Base-by-base conservation (phyloP, 2,888 invertebrate species). In the Steinernema hermaphroditum region DNA sequence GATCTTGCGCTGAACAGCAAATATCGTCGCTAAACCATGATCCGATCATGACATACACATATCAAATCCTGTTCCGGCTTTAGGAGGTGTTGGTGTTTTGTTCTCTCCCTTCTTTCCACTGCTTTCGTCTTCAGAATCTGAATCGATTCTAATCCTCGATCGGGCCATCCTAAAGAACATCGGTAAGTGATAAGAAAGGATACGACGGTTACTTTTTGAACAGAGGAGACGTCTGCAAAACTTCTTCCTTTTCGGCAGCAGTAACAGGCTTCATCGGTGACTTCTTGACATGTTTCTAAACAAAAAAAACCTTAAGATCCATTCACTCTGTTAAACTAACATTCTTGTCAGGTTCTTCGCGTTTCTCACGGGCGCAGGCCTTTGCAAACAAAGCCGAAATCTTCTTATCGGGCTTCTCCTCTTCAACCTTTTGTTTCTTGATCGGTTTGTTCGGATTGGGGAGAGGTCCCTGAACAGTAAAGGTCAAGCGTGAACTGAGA, bases 291-390 rank as follows among this genome's bases (percentile, higher is more conserved):
- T 62, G 62, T n/a, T 62, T 62, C 62, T 62, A n/a, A 62, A 62
- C 29, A 32, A 62, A 29, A 6, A 2, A 9, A 6, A 54, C 14
- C 54, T 16, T 8, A 32, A 62, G 12, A 62, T 9, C 9, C 46
- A 16, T 6, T 46, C 16, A 1, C 34, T 1, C 1, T 2, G 16
- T 12, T 16, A 32, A 32, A 62, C 62, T 62, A 16, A 62, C 62
- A 19, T 62, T 62, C 32, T 62, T 62, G n/a, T 62, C 62, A 19
- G 62, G 62, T 32, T 62, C 62, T n/a, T 62, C 62, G n/a, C 24
- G n/a, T 46, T 69, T 69, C 49, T 69, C 46, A 2, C 46, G 14
- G 14, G 16, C 69, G 14, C 44, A 46, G 8, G 69, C 69, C 32
- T 69, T 69, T 6, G 22, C 29, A 46, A 69, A 69, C 43, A 69